Evolutionary conservation across 1,140 invertebrate species (phyloP).

Genomic region (Drosophila truncata): DNA sequence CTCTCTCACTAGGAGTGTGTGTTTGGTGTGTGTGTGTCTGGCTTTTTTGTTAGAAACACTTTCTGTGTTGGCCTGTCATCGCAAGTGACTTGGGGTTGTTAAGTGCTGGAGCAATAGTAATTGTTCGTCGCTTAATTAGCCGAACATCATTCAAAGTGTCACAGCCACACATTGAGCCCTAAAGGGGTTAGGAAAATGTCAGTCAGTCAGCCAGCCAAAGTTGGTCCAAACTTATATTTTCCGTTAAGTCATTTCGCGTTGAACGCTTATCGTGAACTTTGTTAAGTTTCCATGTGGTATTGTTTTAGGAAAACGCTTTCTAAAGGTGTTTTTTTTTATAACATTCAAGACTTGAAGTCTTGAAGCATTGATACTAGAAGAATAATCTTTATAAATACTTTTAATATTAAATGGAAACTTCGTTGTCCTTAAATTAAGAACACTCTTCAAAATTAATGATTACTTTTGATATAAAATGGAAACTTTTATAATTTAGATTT

Average conservation of each 20-base stretch:
- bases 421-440: too few species aligned
- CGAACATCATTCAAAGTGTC: conserved; percentile 78
- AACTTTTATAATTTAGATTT: too few species aligned
- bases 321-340: background rate
- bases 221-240: background rate
- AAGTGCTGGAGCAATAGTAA: conserved; percentile 44
- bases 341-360: too few species aligned
- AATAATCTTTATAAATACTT: background rate
- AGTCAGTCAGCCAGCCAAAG: conserved; percentile 17
- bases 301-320: background rate
- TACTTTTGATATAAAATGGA: too few species aligned
- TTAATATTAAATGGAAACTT: background rate
- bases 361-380: background rate
- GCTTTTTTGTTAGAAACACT: conserved; percentile 71
- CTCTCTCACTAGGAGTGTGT: conserved; percentile 24
- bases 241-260: conserved; percentile 4
- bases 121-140: conserved; percentile 72
- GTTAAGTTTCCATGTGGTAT: background rate
- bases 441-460: too few species aligned
- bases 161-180: conserved; percentile 33
- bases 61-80: conserved; percentile 76
- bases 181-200: conserved; percentile 49
- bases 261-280: conserved; percentile 10
- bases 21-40: conserved; percentile 7
- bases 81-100: conserved; percentile 68